phyloP scores from a whole-genome alignment of 92 coral and sea anemone genomes.

The Porites rus region DNA sequence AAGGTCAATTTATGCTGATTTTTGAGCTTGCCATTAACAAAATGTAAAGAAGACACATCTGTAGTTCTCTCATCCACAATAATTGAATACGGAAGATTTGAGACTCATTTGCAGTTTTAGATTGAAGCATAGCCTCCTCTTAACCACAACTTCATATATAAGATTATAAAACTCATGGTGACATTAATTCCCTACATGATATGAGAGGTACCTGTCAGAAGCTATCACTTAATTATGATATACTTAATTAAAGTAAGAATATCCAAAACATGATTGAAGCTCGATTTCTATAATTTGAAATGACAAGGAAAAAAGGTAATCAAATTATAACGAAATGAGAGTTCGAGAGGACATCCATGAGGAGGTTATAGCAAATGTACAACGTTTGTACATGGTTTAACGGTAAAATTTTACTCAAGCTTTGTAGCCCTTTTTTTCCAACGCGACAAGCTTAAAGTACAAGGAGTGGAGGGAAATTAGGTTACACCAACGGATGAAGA shows the following conservation, averaged over 20 bases:
- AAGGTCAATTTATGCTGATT: too few relatives aligned
- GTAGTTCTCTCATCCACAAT: too few relatives aligned
- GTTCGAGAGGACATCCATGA: neutral
- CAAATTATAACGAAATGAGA: too few relatives aligned
- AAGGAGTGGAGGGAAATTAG: too few relatives aligned
- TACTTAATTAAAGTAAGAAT: neutral
- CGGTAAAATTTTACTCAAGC: neutral
- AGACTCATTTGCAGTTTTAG: too few relatives aligned
- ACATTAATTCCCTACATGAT: neutral
- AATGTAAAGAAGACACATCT: too few relatives aligned
- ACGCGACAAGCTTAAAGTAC: neutral
- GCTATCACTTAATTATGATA: conserved; percentile 16
- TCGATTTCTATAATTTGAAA: neutral
- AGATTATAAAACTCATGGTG: neutral
- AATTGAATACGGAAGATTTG: too few relatives aligned
- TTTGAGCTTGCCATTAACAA: too few relatives aligned
- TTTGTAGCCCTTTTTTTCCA: neutral
- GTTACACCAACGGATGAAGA: neutral
- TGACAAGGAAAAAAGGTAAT: neutral
- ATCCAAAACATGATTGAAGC: neutral
- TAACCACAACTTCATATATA: too few relatives aligned
- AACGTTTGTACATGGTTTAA: neutral
- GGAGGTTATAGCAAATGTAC: neutral
- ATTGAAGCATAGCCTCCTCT: too few relatives aligned
- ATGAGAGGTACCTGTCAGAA: conserved; percentile 23